Conservation (phyloP, 2,797 vertebrate species). For the Chloroceryle inda region DNA sequence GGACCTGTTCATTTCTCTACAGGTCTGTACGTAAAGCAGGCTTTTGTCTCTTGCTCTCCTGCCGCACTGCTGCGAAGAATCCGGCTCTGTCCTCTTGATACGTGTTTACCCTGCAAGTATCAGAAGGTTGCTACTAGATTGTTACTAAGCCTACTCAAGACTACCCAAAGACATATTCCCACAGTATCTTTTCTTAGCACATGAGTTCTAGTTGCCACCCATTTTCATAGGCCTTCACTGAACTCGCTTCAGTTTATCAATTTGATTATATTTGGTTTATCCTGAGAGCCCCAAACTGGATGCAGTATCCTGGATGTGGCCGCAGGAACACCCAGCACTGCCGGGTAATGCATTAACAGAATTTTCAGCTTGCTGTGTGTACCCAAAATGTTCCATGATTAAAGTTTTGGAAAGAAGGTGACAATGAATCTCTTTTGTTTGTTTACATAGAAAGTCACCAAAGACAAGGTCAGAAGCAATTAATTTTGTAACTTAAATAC, state of each 20-base stretch:
- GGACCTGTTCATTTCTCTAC: not conserved
- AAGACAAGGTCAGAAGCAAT: not conserved
- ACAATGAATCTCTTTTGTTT: not conserved
- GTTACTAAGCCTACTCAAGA: not conserved
- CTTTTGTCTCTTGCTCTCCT: not conserved
- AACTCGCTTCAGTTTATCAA: not conserved
- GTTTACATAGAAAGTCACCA: not conserved
- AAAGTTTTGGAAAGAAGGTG: not conserved
- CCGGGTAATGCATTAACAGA: not conserved
- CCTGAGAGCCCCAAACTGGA: not conserved
- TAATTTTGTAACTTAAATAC: slow-evolving; percentile 8
- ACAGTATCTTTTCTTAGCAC: not conserved
- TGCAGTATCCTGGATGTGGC: not conserved
- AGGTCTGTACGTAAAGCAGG: not conserved
- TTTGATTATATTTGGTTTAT: not conserved
- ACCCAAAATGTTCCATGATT: not conserved
- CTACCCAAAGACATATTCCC: not conserved
- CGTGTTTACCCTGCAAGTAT: too few relatives aligned
- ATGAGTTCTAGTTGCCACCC: not conserved
- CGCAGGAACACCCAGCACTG: not conserved
- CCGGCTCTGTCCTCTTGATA: not conserved
- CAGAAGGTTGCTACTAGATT: not conserved
- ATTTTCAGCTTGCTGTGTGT: not conserved
- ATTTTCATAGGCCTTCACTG: not conserved
- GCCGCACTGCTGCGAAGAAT: not conserved